phyloP scores from a whole-genome alignment of 2,797 vertebrate species.

The Catharus ustulatus region DNA sequence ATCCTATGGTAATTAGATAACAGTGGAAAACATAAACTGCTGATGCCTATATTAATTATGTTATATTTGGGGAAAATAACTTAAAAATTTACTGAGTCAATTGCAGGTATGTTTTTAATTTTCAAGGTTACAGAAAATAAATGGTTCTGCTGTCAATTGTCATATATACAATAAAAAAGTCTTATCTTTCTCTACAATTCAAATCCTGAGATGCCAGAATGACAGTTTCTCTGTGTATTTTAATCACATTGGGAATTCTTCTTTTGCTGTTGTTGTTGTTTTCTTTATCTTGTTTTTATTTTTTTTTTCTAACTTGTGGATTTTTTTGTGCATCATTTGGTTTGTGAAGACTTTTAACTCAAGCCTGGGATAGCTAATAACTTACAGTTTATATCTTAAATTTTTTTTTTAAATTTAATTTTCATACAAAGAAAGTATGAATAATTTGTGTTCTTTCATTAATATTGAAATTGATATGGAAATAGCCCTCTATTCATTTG shows the following conservation, averaged over 20 bases:
- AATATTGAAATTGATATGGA: neutral
- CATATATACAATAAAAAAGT: constrained; percentile 8
- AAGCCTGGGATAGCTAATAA: neutral
- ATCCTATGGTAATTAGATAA: neutral
- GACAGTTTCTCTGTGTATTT: neutral
- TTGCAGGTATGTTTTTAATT: constrained; percentile 58
- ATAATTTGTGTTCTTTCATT: neutral
- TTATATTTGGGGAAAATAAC: constrained; percentile 22
- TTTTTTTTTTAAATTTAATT: neutral
- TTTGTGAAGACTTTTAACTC: neutral
- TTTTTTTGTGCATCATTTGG: neutral
- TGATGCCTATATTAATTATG: constrained; percentile 56
- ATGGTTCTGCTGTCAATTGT: constrained; percentile 42
- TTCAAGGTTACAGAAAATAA: constrained; percentile 57
- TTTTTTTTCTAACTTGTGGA: neutral
- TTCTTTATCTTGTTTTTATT: neutral
- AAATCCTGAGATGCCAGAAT: neutral
- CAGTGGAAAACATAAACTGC: neutral
- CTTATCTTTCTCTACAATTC: constrained; percentile 13
- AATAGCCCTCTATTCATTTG: neutral
- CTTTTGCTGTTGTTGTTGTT: neutral
- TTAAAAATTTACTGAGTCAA: constrained; percentile 27
- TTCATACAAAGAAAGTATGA: neutral
- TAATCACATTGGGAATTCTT: neutral
- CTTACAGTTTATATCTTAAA: neutral